These are phyloP conservation scores for Scrobipalpa atriplicella DNA, from an alignment of 2,888 invertebrate genomes.

Conservation along the genomic window DNA sequence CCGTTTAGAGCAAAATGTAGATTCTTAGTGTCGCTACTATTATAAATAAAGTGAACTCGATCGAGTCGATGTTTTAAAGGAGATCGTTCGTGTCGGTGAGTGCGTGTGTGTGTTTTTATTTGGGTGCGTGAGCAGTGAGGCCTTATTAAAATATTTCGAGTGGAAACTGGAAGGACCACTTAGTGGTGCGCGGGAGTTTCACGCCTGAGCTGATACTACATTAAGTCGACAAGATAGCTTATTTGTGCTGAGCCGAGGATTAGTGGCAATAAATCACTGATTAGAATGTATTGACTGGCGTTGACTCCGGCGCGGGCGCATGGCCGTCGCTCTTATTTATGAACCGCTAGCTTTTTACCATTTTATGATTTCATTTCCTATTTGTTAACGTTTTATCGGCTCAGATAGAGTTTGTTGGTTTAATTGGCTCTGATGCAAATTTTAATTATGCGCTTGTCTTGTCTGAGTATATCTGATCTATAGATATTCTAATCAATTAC, in stretches of 20 bases:
- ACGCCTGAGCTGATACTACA: conserved; percentile 82
- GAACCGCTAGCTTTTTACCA: conserved; percentile 65
- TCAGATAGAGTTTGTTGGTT: conserved; percentile 60
- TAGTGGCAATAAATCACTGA: conserved; percentile 82
- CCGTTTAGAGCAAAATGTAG: conserved; percentile 83
- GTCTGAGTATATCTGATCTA: conserved; percentile 32
- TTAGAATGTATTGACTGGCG: conserved; percentile 82
- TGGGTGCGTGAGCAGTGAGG: conserved; percentile 81
- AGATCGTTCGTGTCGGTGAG: conserved; percentile 60
- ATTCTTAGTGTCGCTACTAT: conserved; percentile 81
- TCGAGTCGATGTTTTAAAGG: conserved; percentile 62
- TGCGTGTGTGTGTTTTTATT: conserved; percentile 77
- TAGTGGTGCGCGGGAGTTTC: conserved; percentile 82
- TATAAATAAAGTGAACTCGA: conserved; percentile 75
- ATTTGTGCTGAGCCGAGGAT: conserved; percentile 82
- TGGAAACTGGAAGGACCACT: conserved; percentile 83
- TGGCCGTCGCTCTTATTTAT: conserved; percentile 70
- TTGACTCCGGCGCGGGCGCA: conserved; percentile 68
- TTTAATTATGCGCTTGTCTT: conserved; percentile 47
- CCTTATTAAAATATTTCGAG: conserved; percentile 83
- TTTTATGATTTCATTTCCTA: conserved; percentile 70
- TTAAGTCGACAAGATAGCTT: conserved; percentile 83
- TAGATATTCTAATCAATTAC: conserved; percentile 51
- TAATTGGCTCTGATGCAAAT: conserved; percentile 66
- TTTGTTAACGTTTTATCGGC: conserved; percentile 64